phyloP scores from a whole-genome alignment of 1,140 invertebrate genomes.

The Aleiodes sp. region DNA sequence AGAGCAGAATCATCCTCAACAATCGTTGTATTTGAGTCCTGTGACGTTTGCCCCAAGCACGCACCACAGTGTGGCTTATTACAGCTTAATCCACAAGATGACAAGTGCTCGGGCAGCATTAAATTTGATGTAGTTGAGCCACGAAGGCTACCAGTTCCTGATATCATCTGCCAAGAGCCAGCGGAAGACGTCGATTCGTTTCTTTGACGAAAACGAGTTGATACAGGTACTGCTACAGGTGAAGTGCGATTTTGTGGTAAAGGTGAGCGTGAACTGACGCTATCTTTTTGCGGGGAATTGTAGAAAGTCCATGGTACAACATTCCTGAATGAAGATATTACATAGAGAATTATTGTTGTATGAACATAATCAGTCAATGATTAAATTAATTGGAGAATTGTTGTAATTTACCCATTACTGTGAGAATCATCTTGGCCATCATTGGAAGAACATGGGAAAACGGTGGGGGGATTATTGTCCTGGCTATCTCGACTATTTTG shows the following conservation, averaged over 20 bases:
- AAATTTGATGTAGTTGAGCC: constrained; percentile 67
- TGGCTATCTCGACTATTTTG: constrained; percentile 68
- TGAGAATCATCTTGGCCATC: constrained; percentile 61
- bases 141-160: constrained; percentile 73
- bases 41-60: constrained; percentile 55
- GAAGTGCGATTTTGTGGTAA: constrained; percentile 66
- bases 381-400: not conserved
- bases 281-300: constrained; percentile 53
- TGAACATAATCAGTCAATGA: not conserved
- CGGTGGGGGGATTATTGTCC: constrained; percentile 60
- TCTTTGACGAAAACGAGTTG: constrained; percentile 65
- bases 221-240: constrained; percentile 69
- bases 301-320: constrained; percentile 51
- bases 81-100: constrained; percentile 45
- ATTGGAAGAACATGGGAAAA: constrained; percentile 57
- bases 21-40: constrained; percentile 62
- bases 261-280: constrained; percentile 51
- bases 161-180: constrained; percentile 76
- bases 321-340: constrained; percentile 41
- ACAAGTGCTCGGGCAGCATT: constrained; percentile 56
- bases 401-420: constrained; percentile 59
- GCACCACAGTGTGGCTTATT: constrained; percentile 56
- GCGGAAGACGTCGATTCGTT: constrained; percentile 70
- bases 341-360: not conserved
- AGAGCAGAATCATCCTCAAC: constrained; percentile 59